Evolutionary conservation across 2,797 vertebrate genomes (phyloP).

Genomic region (Bufotes viridis): DNA sequence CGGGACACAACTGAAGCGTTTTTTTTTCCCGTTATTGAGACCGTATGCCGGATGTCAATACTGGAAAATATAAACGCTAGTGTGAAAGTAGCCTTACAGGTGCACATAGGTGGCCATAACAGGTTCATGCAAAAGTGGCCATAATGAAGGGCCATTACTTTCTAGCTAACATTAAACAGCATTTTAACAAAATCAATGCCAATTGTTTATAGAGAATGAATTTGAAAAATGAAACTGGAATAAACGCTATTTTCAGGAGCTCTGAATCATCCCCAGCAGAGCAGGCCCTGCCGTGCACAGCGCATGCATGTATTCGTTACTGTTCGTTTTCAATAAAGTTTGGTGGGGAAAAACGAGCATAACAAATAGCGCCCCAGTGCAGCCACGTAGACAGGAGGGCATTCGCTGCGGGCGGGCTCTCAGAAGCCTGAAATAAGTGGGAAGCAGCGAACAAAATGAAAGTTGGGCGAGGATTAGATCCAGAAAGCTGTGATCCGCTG

Average conservation of each 20-base stretch:
- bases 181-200: too few relatives aligned
- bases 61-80: too few relatives aligned
- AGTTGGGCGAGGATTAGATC: constrained; percentile 38
- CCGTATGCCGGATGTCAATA: too few relatives aligned
- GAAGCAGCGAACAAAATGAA: constrained; percentile 21
- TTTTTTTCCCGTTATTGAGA: too few relatives aligned
- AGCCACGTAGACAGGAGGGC: constrained; percentile 51
- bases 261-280: too few relatives aligned
- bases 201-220: too few relatives aligned
- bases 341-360: not conserved
- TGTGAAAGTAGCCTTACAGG: too few relatives aligned
- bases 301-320: not conserved
- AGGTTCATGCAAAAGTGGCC: too few relatives aligned
- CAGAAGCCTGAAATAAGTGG: not conserved
- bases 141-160: too few relatives aligned
- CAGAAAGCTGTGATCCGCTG: not conserved
- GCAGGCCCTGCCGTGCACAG: not conserved
- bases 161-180: too few relatives aligned
- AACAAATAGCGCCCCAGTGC: not conserved
- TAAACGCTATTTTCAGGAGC: not conserved
- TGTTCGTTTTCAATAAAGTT: constrained; percentile 50
- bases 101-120: too few relatives aligned
- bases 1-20: too few relatives aligned
- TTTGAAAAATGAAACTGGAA: not conserved
- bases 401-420: not conserved